Percentiles rank a stretch among this genome's conserved stretches.
These are phyloP conservation scores for Nomada lathburiana DNA, from an alignment of 2,888 invertebrate species.

Conservation along the genomic window DNA sequence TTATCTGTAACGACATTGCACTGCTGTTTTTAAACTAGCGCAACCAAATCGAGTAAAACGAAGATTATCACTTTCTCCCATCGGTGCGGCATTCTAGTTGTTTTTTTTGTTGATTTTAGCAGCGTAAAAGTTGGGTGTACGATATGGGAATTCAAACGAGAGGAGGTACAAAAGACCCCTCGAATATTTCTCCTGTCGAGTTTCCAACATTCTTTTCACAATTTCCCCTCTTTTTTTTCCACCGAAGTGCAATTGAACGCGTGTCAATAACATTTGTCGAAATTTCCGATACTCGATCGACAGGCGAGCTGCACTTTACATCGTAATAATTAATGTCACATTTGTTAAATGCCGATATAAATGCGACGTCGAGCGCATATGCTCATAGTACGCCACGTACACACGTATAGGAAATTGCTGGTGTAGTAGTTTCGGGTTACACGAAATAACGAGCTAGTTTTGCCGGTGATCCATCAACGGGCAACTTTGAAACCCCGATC, in stretches of 20 bases:
- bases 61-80: slow-evolving; percentile 2
- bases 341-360: slow-evolving; percentile 55
- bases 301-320: slow-evolving; percentile 27
- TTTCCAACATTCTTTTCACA: not conserved
- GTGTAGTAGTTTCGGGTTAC: slow-evolving; percentile 15
- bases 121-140: not conserved
- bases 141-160: slow-evolving; percentile 24
- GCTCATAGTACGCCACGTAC: not conserved
- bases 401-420: not conserved
- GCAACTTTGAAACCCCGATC: slow-evolving; percentile 26
- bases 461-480: slow-evolving; percentile 30
- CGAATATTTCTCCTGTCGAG: slow-evolving; percentile 2
- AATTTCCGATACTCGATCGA: slow-evolving; percentile 44
- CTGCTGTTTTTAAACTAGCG: not conserved
- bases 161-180: not conserved
- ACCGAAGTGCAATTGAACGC: not conserved
- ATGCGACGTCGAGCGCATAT: slow-evolving; percentile 10
- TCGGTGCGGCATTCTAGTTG: not conserved
- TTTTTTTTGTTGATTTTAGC: slow-evolving; percentile 1
- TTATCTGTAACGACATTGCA: slow-evolving; percentile 3
- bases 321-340: slow-evolving; percentile 60
- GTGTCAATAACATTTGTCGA: slow-evolving; percentile 46
- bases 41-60: slow-evolving; percentile 8
- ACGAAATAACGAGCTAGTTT: slow-evolving; percentile 35
- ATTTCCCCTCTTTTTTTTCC: too few relatives aligned